These are phyloP conservation scores for Darevskia nairensis DNA, from an alignment of 2,797 vertebrate species.

Conservation along the genomic window DNA sequence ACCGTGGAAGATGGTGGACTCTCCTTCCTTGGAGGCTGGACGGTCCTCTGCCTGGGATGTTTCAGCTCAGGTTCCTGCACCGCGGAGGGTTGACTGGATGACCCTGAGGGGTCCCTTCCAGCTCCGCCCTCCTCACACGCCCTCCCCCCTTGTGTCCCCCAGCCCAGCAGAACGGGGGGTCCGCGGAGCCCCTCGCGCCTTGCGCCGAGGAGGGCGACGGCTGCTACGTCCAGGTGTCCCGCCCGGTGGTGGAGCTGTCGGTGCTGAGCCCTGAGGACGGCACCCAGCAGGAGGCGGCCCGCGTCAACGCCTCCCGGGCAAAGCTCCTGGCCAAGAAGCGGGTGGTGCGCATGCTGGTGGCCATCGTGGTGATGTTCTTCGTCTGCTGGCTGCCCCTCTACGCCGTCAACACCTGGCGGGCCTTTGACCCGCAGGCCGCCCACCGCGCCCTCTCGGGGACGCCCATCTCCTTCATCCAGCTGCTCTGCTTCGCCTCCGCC, in stretches of 20 bases:
- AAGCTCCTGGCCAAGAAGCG: slow-evolving; percentile 93
- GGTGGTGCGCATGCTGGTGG: slow-evolving; percentile 94
- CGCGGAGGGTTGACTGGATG: accelerated
- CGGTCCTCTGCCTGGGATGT: too few species aligned
- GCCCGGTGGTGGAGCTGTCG: slow-evolving; percentile 86
- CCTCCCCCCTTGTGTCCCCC: not conserved
- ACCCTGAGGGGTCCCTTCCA: too few species aligned
- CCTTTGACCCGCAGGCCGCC: slow-evolving; percentile 85
- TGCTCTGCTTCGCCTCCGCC: slow-evolving; percentile 90
- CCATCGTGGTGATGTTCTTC: slow-evolving; percentile 93
- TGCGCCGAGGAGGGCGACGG: slow-evolving; percentile 90
- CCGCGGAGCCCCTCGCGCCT: not conserved
- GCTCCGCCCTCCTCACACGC: too few species aligned
- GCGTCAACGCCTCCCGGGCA: slow-evolving; percentile 86
- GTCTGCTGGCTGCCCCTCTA: slow-evolving; percentile 96
- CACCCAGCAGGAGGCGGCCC: slow-evolving; percentile 72
- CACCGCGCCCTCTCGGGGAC: slow-evolving; percentile 85
- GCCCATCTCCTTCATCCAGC: slow-evolving; percentile 95
- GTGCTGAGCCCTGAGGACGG: slow-evolving; percentile 72
- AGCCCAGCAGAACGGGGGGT: slow-evolving; percentile 77
- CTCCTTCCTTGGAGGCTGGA: too few species aligned
- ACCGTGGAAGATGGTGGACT: too few species aligned
- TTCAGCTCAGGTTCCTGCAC: not conserved
- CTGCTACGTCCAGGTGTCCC: slow-evolving; percentile 88
- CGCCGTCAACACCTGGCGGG: slow-evolving; percentile 93